Conservation (phyloP, 23 tunicate genomes). For the Diplosoma virens region DNA sequence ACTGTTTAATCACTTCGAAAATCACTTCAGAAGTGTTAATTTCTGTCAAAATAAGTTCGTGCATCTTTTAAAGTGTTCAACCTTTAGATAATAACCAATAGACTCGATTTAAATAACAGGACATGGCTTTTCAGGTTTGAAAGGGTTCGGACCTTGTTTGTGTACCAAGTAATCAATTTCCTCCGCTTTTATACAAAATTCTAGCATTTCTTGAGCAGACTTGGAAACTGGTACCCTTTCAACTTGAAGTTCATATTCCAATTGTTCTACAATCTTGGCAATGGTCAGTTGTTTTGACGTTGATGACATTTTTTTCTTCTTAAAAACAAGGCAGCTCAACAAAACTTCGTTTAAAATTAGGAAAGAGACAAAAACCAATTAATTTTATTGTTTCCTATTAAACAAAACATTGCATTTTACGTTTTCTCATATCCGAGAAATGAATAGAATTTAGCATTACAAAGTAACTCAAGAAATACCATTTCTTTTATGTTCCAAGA, state of each 20-base stretch:
- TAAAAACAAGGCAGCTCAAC: too few relatives aligned
- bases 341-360: too few relatives aligned
- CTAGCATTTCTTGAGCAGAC: constrained; percentile 41
- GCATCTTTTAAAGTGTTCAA: not conserved
- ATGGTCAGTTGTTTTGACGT: constrained; percentile 37
- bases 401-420: too few relatives aligned
- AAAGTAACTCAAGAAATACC: too few relatives aligned
- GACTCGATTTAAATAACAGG: constrained; percentile 14
- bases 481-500: too few relatives aligned
- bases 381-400: too few relatives aligned
- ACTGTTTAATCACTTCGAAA: too few relatives aligned
- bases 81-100: not conserved
- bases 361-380: too few relatives aligned
- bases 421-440: too few relatives aligned
- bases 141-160: constrained; percentile 54
- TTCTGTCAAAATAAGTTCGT: not conserved
- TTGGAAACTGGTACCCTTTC: constrained; percentile 36
- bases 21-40: too few relatives aligned
- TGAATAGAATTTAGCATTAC: too few relatives aligned
- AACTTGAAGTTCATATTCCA: constrained; percentile 23
- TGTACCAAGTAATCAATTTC: constrained; percentile 33
- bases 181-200: constrained; percentile 25
- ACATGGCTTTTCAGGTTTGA: constrained; percentile 52
- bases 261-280: constrained; percentile 36
- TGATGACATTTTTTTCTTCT: too few relatives aligned